A percentile compares a stretch with the other conserved stretches of the same genome.
These are phyloP conservation scores for Drosophila lutescens DNA, from an alignment of 2,888 invertebrate genomes.

Conservation along the genomic window DNA sequence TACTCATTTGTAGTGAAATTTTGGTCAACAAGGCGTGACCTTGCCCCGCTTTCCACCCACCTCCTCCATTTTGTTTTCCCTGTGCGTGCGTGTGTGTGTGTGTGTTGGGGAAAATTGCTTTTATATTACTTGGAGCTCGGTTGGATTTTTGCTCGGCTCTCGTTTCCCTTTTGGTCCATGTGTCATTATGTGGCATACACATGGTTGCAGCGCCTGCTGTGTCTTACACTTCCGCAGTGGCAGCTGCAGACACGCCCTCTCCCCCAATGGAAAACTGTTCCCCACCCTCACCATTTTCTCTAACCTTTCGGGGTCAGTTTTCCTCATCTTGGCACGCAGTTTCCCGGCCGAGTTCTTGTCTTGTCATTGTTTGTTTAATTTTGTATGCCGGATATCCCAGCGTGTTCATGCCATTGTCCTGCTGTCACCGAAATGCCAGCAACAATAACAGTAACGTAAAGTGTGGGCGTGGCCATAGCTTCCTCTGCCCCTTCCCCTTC, in stretches of 20 bases:
- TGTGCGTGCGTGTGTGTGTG: constrained; percentile 3
- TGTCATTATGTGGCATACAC: constrained; percentile 56
- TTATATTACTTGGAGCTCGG: constrained; percentile 52
- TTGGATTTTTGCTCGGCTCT: constrained; percentile 23
- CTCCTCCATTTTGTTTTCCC: background rate
- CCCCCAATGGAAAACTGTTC: constrained; percentile 2
- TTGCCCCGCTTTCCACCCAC: constrained; percentile 47
- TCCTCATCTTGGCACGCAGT: constrained; percentile 48
- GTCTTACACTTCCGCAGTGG: constrained; percentile 65
- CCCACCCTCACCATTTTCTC: constrained; percentile 4
- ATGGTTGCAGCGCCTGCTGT: constrained; percentile 67
- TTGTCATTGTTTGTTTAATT: constrained; percentile 80
- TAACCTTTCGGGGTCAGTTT: constrained; percentile 56
- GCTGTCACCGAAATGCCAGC: constrained; percentile 70
- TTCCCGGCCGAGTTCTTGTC: constrained; percentile 58
- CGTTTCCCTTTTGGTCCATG: constrained; percentile 23
- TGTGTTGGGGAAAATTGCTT: constrained; percentile 52
- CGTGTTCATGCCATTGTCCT: constrained; percentile 74
- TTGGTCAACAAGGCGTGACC: constrained; percentile 65
- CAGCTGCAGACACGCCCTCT: constrained; percentile 57
- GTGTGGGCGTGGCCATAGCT: constrained; percentile 25
- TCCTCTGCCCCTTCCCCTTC: background rate
- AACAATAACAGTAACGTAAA: constrained; percentile 57
- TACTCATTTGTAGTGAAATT: constrained; percentile 60
- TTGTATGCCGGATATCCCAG: constrained; percentile 76